Base-by-base conservation (phyloP, 2,888 invertebrate genomes). In the Andrena bucephala region DNA sequence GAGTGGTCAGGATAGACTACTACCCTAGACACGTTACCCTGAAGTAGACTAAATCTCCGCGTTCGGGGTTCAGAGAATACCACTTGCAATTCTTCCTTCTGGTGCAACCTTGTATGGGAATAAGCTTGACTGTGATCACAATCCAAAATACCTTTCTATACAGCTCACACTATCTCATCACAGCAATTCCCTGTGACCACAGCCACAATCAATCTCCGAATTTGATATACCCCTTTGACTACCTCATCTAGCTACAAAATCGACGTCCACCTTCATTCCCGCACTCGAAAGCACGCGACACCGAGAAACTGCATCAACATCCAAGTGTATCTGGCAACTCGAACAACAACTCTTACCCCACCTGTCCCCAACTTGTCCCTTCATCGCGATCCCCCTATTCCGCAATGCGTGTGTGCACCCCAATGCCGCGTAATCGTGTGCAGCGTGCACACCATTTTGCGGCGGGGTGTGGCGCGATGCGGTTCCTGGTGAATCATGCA, bases 401-500 rank as follows among this genome's bases (percentile, higher is more conserved):
- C 16, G 8, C 24, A 42, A 0, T 57, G 33, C 48, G 27, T 57
- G 42, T 71, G 63, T 73, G 76, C 85, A 75, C 83, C 75, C 87
- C 59, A 72, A 50, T 83, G 77, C 85, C 81, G 76, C 87, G 75
- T 79, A 84, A 86, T 81, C 80, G 85, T 68, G 85, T 78, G 82
- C 80, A 60, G 48, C 75, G 69, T 83, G 85, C 87, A 85, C 65
- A 79, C 77, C 65, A 59, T 73, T 74, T 83, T 80, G 83, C 65
- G 81, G 75, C 83, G 70, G 85, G 83, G 83, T 87, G 84, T 76
- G 86, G 81, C 79, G 80, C 88, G 87, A 86, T 85, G 88, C 77
- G 88, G 86, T 85, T 85, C 84, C 69, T 52, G 87, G 87, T 89
- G 89, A 89, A 89, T 89, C 89, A 89, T 89, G 86, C 89, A 69